Evolutionary conservation across 2,888 invertebrate species (phyloP).

Genomic region (Luffia ferchaultella): DNA sequence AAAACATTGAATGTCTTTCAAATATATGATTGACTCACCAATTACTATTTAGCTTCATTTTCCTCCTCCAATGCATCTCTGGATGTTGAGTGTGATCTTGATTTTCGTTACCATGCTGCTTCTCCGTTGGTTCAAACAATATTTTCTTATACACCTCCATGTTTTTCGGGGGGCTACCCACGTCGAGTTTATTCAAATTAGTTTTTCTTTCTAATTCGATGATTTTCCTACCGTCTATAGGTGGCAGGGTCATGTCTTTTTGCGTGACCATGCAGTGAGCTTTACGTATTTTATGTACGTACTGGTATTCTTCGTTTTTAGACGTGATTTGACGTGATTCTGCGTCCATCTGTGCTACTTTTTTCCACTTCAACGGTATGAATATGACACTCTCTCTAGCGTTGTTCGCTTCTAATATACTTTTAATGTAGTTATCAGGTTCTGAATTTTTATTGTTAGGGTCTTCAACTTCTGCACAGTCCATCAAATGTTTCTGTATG

Average conservation of each 20-base stretch:
- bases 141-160: conserved; percentile 54
- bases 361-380: conserved; percentile 19
- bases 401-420: conserved; percentile 52
- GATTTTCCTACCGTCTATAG: conserved; percentile 46
- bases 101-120: not conserved
- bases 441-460: conserved; percentile 13
- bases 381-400: conserved; percentile 56
- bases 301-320: conserved; percentile 32
- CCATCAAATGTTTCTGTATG: conserved; percentile 33
- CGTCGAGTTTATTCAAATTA: conserved; percentile 28
- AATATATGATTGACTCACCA: not conserved
- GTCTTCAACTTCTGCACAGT: not conserved
- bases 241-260: conserved; percentile 34
- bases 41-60: conserved; percentile 24
- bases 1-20: not conserved
- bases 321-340: conserved; percentile 25
- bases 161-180: conserved; percentile 38
- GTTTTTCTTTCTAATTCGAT: conserved; percentile 31
- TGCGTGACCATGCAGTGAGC: conserved; percentile 31
- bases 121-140: conserved; percentile 29
- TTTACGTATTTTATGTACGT: conserved; percentile 54
- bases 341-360: conserved; percentile 16
- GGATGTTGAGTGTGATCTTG: not conserved
- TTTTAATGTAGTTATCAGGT: conserved; percentile 13
- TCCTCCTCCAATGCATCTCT: conserved; percentile 36